Conservation (phyloP, 1,140 invertebrate species). For the Ptiloglossa arizonensis region DNA sequence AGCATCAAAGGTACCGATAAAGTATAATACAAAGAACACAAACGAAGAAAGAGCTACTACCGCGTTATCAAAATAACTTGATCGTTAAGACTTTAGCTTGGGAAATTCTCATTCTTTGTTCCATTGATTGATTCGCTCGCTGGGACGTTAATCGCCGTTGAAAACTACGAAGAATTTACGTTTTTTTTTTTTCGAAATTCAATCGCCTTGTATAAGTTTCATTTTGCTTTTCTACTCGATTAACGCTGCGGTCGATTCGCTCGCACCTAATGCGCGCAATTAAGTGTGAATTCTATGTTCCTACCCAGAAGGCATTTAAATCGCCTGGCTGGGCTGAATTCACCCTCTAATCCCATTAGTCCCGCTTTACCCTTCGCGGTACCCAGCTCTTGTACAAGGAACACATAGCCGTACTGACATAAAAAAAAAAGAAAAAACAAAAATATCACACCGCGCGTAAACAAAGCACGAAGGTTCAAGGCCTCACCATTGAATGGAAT, state of each 20-base stretch:
- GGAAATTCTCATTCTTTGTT: too few relatives aligned
- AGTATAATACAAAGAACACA: too few relatives aligned
- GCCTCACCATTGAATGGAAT: neutral
- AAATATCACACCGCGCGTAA: neutral
- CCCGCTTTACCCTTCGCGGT: constrained; percentile 31
- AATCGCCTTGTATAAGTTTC: constrained; percentile 32
- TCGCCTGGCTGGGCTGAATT: constrained; percentile 49
- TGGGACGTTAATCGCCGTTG: neutral
- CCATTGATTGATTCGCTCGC: too few relatives aligned
- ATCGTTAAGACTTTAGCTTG: too few relatives aligned
- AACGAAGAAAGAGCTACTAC: too few relatives aligned
- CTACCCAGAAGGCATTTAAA: constrained; percentile 61
- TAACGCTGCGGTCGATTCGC: constrained; percentile 29
- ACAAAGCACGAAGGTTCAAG: constrained; percentile 15
- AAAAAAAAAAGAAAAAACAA: constrained; percentile 43
- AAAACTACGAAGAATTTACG: neutral
- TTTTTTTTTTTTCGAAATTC: neutral
- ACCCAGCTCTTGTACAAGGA: constrained; percentile 19
- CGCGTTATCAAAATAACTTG: too few relatives aligned
- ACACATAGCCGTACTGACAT: constrained; percentile 21
- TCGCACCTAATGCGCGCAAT: constrained; percentile 52
- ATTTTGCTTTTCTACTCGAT: constrained; percentile 45
- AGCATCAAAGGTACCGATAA: neutral
- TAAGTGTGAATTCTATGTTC: constrained; percentile 63
- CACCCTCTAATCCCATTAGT: constrained; percentile 65